These are phyloP conservation scores for Doryteuthis pealeii DNA, from an alignment of 1,140 invertebrate species.

Conservation along the genomic window DNA sequence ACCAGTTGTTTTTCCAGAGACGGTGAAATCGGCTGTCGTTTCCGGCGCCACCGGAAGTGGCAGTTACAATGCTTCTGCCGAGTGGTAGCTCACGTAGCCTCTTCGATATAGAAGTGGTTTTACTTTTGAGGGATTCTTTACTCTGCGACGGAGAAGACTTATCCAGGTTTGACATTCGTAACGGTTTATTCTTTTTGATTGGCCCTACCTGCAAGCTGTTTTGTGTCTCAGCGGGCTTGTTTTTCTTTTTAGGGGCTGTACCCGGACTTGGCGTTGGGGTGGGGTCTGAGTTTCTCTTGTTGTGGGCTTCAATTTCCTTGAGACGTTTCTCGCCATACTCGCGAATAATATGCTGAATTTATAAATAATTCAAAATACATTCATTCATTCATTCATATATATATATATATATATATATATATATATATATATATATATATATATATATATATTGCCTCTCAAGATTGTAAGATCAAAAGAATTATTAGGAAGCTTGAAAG, in stretches of 20 bases:
- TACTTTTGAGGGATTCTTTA: background rate
- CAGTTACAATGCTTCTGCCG: no score
- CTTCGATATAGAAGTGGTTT: background rate
- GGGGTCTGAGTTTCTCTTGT: background rate
- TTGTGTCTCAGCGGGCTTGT: background rate
- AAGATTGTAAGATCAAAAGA: no score
- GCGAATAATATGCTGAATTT: conserved; percentile 48
- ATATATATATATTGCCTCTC: no score
- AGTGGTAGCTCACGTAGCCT: no score
- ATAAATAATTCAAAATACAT: conserved; percentile 13
- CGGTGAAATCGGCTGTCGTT: background rate
- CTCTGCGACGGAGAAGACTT: no score
- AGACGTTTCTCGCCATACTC: conserved; percentile 50
- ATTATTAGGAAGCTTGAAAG: no score
- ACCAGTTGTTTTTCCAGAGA: background rate
- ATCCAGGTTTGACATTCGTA: background rate
- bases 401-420: background rate
- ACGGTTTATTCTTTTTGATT: background rate
- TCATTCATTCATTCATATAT: background rate
- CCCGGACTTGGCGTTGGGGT: background rate
- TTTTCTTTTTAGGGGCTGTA: background rate
- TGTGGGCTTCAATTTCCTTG: conserved; percentile 45
- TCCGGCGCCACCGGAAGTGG: background rate
- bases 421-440: background rate
- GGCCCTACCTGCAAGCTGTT: background rate